These are phyloP conservation scores for Dendrolimus houi DNA, from an alignment of 2,888 invertebrate species.

Conservation along the genomic window DNA sequence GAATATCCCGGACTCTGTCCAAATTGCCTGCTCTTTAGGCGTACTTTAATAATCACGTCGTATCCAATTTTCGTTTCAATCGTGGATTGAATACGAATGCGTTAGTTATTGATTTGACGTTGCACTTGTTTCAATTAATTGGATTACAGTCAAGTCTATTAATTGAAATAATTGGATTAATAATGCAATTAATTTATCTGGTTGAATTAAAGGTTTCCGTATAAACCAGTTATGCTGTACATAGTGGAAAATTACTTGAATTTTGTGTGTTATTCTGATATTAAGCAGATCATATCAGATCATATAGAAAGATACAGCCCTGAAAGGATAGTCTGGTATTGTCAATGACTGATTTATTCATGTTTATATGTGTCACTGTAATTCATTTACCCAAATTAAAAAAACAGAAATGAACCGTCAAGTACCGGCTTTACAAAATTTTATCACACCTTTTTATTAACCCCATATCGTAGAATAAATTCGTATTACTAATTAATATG, in stretches of 20 bases:
- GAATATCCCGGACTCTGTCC: constrained; percentile 54
- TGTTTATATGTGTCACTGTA: no score
- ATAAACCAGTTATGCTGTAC: neutral
- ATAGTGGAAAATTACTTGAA: neutral
- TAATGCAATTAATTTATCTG: neutral
- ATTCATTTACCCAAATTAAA: no score
- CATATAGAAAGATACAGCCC: no score
- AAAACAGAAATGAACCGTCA: no score
- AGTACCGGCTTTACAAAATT: no score
- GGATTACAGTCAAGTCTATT: neutral
- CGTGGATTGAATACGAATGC: constrained; percentile 54
- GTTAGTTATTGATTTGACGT: constrained; percentile 45
- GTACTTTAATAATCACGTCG: constrained; percentile 69
- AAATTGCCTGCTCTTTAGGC: constrained; percentile 66
- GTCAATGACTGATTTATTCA: no score
- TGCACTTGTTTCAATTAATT: constrained; percentile 21
- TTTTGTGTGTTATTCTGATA: no score
- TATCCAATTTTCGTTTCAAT: constrained; percentile 64
- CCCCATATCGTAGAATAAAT: no score
- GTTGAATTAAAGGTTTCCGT: neutral
- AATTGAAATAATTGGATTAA: constrained; percentile 3
- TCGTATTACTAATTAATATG: no score
- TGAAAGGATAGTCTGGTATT: no score
- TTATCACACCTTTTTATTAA: no score
- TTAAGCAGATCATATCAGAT: no score